A percentile compares a stretch with the other conserved stretches of the same genome.
Evolutionary conservation across 2,797 vertebrate species (phyloP).

Genomic region (Diplodus sargus): DNA sequence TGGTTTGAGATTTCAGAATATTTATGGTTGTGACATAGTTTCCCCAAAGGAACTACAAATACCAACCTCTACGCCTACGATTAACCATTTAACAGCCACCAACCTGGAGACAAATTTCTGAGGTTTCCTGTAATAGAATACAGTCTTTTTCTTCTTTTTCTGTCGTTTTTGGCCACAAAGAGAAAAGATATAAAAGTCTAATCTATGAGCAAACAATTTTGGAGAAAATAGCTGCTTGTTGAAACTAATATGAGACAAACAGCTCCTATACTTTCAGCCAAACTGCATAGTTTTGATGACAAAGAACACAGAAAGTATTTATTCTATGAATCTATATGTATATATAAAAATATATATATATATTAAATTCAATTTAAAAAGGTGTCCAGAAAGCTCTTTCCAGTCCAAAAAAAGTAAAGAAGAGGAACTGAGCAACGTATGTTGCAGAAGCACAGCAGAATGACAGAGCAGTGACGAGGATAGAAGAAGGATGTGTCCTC

Average conservation of each 20-base stretch:
- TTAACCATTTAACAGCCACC: not conserved
- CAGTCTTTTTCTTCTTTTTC: too few species aligned
- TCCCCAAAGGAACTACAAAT: not conserved
- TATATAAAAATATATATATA: too few species aligned
- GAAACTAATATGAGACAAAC: too few species aligned
- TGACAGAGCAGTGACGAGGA: rapidly evolving
- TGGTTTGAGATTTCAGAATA: not conserved
- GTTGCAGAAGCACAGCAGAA: not conserved
- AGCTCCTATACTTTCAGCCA: too few species aligned
- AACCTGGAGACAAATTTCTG: not conserved
- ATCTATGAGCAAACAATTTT: too few species aligned
- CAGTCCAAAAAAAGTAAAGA: too few species aligned
- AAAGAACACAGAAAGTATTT: not conserved
- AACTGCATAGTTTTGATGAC: too few species aligned
- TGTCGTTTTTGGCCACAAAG: not conserved
- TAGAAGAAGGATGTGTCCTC: too few species aligned
- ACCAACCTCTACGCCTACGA: not conserved
- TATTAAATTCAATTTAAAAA: too few species aligned
- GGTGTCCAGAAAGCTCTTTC: too few species aligned
- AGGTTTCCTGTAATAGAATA: not conserved
- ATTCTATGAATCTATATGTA: not conserved
- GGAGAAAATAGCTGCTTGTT: too few species aligned
- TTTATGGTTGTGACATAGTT: not conserved
- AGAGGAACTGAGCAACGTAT: not conserved
- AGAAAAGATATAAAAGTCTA: not conserved